Percentiles rank a stretch among this genome's conserved stretches.
phyloP scores from a whole-genome alignment of 1,140 invertebrate genomes.

The Gryllus bimaculatus region DNA sequence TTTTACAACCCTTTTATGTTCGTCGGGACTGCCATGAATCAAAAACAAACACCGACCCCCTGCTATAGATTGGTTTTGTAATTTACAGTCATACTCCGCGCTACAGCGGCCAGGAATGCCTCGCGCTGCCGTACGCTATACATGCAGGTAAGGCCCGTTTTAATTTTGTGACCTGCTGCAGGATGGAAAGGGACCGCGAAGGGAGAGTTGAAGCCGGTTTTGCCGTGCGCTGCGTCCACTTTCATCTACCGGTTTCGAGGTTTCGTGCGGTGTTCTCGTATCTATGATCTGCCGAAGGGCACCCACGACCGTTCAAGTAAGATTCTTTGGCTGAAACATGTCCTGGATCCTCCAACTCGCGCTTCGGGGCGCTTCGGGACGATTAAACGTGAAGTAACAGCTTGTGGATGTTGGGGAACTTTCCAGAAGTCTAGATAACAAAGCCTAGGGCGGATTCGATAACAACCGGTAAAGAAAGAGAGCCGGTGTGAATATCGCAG shows the following conservation, averaged over 20 bases:
- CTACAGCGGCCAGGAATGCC: neutral
- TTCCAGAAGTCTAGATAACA: no score
- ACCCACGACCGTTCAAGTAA: no score
- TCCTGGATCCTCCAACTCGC: no score
- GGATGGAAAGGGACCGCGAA: neutral
- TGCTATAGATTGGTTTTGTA: neutral
- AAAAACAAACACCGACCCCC: neutral
- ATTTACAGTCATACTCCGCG: neutral
- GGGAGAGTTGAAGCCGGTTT: no score
- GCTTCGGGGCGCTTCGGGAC: no score
- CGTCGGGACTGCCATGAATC: neutral
- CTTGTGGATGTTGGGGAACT: no score
- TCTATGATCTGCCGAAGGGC: neutral
- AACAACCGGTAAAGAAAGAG: no score
- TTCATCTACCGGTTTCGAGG: neutral
- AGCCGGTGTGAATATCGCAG: no score
- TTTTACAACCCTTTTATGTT: constrained; percentile 2
- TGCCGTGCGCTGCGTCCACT: neutral
- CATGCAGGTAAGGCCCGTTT: neutral
- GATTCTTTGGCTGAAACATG: no score
- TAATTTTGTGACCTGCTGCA: neutral
- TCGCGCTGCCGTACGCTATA: neutral
- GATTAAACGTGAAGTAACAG: no score
- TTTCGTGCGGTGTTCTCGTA: neutral
- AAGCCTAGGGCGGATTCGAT: no score